Evolutionary conservation across 1,140 invertebrate species (phyloP).

Genomic region (Dendroctonus valens): DNA sequence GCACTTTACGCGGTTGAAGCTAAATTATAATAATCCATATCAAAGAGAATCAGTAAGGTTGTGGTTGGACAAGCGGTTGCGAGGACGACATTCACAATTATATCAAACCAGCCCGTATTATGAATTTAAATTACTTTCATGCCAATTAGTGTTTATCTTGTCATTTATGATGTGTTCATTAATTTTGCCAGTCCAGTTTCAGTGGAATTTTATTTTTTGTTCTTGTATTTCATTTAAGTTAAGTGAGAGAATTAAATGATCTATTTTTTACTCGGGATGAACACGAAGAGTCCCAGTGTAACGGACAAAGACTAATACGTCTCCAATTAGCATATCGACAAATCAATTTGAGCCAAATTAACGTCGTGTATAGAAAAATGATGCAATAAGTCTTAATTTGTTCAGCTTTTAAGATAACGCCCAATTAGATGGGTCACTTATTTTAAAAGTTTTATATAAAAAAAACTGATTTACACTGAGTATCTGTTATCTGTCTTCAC

Average conservation of each 20-base stretch:
- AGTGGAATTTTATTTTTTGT: constrained; percentile 26
- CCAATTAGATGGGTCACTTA: too few species aligned
- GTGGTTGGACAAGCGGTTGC: not conserved
- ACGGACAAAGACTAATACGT: constrained; percentile 7
- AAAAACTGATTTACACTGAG: too few species aligned
- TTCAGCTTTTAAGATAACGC: too few species aligned
- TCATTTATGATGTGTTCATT: constrained; percentile 33
- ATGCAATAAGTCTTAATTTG: too few species aligned
- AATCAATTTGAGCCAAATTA: constrained; percentile 1
- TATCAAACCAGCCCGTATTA: constrained; percentile 18
- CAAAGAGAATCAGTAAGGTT: too few species aligned
- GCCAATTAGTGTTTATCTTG: constrained; percentile 33
- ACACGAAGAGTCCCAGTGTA: constrained; percentile 2
- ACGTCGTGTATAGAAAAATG: too few species aligned
- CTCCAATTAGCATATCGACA: constrained; percentile 10
- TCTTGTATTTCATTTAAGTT: constrained; percentile 25
- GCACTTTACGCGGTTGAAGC: too few species aligned
- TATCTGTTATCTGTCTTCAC: too few species aligned
- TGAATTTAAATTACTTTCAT: constrained; percentile 32
- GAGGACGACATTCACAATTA: constrained; percentile 12
- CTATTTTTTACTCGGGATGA: constrained; percentile 9
- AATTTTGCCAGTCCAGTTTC: constrained; percentile 20
- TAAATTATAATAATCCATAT: too few species aligned
- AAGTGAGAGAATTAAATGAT: constrained; percentile 27
- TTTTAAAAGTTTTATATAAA: too few species aligned